A percentile compares a stretch with the other conserved stretches of the same genome.
phyloP scores from a whole-genome alignment of 2,888 invertebrate genomes.

The Pachymerium ferrugineum region DNA sequence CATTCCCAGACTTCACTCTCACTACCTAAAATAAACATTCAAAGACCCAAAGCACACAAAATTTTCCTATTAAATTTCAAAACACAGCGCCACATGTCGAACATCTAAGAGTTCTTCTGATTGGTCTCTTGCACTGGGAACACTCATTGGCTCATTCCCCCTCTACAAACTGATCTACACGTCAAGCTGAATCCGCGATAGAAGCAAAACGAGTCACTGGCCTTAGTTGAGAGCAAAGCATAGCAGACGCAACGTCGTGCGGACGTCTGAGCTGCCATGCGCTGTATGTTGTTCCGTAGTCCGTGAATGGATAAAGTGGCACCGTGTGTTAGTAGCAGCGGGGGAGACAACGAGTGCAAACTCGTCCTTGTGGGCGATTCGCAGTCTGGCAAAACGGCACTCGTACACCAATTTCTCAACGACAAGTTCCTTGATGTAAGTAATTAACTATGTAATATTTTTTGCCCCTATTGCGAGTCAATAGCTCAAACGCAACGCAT shows the following conservation, averaged over 20 bases:
- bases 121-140: no score
- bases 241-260: neutral
- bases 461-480: no score
- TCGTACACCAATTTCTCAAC: slow-evolving; percentile 59
- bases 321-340: slow-evolving; percentile 14
- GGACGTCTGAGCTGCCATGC: slow-evolving; percentile 15
- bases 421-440: slow-evolving; percentile 58
- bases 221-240: slow-evolving; percentile 62
- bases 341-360: slow-evolving; percentile 48
- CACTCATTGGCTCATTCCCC: no score
- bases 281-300: neutral
- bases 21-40: no score
- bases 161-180: no score
- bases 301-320: slow-evolving; percentile 23
- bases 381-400: slow-evolving; percentile 61
- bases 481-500: no score
- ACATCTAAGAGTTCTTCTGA: no score
- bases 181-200: no score
- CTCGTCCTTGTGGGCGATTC: slow-evolving; percentile 62
- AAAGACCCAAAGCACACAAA: no score
- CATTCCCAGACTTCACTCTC: no score
- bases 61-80: no score
- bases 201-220: slow-evolving; percentile 11
- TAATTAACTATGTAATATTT: slow-evolving; percentile 35
- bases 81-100: no score